Conservation (phyloP, 1,140 invertebrate genomes). For the Bombus pascuorum region DNA sequence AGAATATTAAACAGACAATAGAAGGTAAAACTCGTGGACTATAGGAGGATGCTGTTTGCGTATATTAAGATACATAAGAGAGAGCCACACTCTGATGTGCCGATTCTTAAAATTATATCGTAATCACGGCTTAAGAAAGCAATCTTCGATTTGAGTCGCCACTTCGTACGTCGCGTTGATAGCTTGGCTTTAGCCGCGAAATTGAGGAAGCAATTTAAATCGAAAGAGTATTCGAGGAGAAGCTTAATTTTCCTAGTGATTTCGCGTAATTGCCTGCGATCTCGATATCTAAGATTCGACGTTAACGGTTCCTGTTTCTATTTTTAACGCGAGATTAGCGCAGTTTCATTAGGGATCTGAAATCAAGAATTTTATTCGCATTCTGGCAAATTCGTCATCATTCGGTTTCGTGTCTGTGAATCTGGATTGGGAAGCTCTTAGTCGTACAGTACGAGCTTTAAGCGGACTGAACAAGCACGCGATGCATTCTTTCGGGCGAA, state of each 20-base stretch:
- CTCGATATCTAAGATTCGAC: not conserved
- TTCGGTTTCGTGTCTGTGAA: not conserved
- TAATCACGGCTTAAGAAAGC: not conserved
- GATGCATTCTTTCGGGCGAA: slow-evolving; percentile 23
- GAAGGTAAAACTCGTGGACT: not conserved
- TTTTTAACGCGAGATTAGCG: too few species aligned
- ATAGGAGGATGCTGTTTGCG: not conserved
- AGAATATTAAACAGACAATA: not conserved
- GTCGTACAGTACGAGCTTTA: not conserved
- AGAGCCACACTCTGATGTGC: not conserved
- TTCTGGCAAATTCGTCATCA: not conserved
- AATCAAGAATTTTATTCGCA: not conserved
- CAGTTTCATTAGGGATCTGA: not conserved
- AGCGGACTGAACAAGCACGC: not conserved
- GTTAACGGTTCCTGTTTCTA: not conserved
- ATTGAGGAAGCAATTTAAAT: slow-evolving; percentile 75
- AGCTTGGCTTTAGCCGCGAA: slow-evolving; percentile 35
- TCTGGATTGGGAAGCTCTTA: not conserved
- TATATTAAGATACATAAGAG: not conserved
- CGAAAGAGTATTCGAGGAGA: slow-evolving; percentile 51
- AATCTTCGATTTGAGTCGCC: slow-evolving; percentile 36
- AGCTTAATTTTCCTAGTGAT: slow-evolving; percentile 45
- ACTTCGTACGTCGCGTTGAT: not conserved
- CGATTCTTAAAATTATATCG: not conserved
- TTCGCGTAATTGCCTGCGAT: slow-evolving; percentile 1